Evolutionary conservation across 64 coral and sea anemone species (phyloP), one percentile per base, ranked within the genome.

Genomic region (Stichodactyla helianthus): DNA sequence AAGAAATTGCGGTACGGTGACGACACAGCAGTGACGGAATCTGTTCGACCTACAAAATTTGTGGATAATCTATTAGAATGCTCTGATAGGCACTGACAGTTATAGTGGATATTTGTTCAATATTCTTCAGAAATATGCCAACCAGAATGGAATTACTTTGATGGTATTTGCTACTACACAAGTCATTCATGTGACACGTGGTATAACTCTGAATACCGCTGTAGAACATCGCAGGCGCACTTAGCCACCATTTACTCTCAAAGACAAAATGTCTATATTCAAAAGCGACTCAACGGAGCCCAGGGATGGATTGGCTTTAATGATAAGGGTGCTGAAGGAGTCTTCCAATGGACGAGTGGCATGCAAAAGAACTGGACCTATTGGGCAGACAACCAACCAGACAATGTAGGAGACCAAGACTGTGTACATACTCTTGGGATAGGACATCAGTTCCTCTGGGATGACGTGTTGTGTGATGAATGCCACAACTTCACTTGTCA

Each of bases 141-240:
- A n/a, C 84, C 88, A 5, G 92, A 88, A 0, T 94, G 92, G 92
- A 87, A 84, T 7, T 94, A 94, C 79, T 94, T 94, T 82, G 82
- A 70, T 52, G 88, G 92, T 5, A 22, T 90, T 14, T 94, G 92
- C 31, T 87, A 83, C 52, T 51, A 19, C 5, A 84, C 74, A 3
- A 90, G 61, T 25, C 54, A 54, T 2, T 83, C 85, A 18, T 94
- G 92, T 76, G 82, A 89, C 4, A 94, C 78, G 11, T 94, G 92
- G 92, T 25, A 17, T 4, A 62, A 53, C 0, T 52, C 82, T 19
- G 71, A 82, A 3, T 18, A 22, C 0, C 13, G 5, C 35, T 93
- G 92, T 10, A 67, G 55, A 5, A 14, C 20, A 19, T 58, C 61
- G 25, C 81, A 82, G 17, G 82, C 87, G 18, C 83, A 89, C 35